These are phyloP conservation scores for Synergus japonicus DNA, from an alignment of 2,888 invertebrate genomes.

Conservation along the genomic window DNA sequence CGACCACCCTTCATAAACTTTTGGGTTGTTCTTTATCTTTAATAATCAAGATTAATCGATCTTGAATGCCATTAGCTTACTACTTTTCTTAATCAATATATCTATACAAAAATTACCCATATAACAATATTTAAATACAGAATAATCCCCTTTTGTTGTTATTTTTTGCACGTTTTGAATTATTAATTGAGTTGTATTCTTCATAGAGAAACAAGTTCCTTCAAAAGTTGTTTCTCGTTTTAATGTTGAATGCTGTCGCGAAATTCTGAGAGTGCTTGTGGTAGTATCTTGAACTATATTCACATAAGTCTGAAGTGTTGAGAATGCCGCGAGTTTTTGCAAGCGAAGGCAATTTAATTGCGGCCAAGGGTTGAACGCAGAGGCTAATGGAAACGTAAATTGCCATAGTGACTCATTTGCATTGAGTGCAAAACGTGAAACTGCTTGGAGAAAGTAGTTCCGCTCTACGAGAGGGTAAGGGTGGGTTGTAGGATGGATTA, in stretches of 20 bases:
- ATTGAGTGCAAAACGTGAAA: slow-evolving; percentile 61
- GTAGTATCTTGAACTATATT: not conserved
- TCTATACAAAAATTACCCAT: too few species aligned
- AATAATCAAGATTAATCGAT: not conserved
- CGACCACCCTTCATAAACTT: not conserved
- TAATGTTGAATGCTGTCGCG: not conserved
- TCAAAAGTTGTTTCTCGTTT: not conserved
- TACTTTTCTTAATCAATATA: not conserved
- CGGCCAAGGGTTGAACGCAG: slow-evolving; percentile 46
- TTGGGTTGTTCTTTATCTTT: not conserved
- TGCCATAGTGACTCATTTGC: slow-evolving; percentile 66
- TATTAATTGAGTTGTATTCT: too few species aligned
- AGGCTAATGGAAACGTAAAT: slow-evolving; percentile 70
- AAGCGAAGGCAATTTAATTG: slow-evolving; percentile 35
- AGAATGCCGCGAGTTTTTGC: slow-evolving; percentile 29
- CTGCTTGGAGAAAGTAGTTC: slow-evolving; percentile 52
- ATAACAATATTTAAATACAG: too few species aligned
- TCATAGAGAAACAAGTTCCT: not conserved
- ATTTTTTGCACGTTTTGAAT: too few species aligned
- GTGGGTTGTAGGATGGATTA: slow-evolving; percentile 20
- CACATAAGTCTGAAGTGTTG: slow-evolving; percentile 17
- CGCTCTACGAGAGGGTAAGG: not conserved
- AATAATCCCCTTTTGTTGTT: too few species aligned
- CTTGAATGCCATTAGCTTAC: not conserved
- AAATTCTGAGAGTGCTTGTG: not conserved